These are phyloP conservation scores for Antigone vipio DNA, from an alignment of 2,113 vertebrate genomes.

Conservation along the genomic window DNA sequence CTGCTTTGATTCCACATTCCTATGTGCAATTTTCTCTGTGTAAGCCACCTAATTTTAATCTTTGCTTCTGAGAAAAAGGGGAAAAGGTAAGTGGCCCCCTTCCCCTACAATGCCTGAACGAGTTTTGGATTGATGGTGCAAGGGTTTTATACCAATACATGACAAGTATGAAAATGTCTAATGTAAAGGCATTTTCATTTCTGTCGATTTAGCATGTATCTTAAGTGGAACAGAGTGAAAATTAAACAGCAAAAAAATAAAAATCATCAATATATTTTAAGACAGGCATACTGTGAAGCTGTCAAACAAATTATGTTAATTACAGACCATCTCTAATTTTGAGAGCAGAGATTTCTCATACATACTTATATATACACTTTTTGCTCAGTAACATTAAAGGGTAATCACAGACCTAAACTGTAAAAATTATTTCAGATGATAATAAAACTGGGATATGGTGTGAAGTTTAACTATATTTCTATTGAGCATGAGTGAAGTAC, in stretches of 20 bases:
- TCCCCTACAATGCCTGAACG: background rate
- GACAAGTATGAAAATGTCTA: background rate
- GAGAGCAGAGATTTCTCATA: background rate
- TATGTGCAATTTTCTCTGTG: background rate
- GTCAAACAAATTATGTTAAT: conserved; percentile 59
- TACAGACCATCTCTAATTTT: conserved; percentile 44
- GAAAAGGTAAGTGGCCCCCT: background rate
- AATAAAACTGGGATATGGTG: background rate
- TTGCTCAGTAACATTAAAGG: conserved; percentile 17
- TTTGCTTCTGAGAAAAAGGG: background rate
- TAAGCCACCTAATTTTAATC: background rate
- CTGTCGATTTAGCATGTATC: background rate
- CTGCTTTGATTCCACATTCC: background rate
- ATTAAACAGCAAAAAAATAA: background rate
- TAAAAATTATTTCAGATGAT: background rate
- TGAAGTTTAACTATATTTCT: background rate
- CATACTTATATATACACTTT: background rate
- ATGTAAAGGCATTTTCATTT: background rate
- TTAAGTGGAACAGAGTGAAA: background rate
- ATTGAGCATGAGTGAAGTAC: background rate
- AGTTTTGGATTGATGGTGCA: background rate
- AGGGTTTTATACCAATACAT: background rate
- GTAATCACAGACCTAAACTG: background rate
- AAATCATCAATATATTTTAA: conserved; percentile 33
- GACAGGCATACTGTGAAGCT: conserved; percentile 42